Conservation (phyloP, 2,888 invertebrate genomes). For the Eupithecia tripunctaria region DNA sequence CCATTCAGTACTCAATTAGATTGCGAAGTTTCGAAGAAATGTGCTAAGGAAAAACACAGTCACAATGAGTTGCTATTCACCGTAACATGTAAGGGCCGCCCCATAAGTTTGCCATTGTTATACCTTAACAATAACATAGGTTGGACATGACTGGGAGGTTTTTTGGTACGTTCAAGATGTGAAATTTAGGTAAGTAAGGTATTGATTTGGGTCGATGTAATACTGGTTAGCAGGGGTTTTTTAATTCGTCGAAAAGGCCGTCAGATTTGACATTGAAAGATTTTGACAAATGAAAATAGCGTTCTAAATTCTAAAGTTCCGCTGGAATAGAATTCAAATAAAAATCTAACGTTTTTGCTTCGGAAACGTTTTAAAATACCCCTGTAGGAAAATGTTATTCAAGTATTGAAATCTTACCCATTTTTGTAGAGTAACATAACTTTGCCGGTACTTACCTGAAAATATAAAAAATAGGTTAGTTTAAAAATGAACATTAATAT, state of each 20-base stretch:
- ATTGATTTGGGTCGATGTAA: not conserved
- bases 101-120: constrained; percentile 9
- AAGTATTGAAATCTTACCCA: not conserved
- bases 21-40: constrained; percentile 2
- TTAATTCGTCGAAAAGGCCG: no score
- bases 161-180: not conserved
- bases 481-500: no score
- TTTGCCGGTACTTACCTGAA: constrained; percentile 41
- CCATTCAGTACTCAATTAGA: constrained; percentile 6
- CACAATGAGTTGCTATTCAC: not conserved
- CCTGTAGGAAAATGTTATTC: no score
- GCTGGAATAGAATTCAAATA: no score
- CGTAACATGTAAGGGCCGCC: not conserved
- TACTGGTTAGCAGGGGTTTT: no score
- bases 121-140: constrained; percentile 9
- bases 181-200: not conserved
- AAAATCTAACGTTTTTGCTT: no score
- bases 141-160: constrained; percentile 11
- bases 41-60: not conserved
- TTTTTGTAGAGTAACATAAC: not conserved
- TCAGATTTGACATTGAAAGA: no score
- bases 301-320: no score
- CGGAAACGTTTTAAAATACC: no score
- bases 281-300: no score
- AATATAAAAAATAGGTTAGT: constrained; percentile 18